phyloP scores from a whole-genome alignment of 2,888 invertebrate species.

The Gandaritis pyraliata region DNA sequence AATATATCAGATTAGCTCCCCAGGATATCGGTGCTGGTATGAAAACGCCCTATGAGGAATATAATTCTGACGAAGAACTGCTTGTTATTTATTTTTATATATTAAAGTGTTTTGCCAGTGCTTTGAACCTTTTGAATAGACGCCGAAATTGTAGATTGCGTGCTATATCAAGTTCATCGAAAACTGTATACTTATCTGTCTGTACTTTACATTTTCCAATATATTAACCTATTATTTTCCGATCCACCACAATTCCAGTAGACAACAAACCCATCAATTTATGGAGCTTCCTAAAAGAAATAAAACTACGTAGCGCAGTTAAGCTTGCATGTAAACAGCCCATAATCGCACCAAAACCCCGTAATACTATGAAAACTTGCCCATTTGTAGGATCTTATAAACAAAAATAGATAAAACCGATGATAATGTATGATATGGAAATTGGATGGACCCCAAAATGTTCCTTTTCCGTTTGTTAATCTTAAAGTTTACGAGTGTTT shows the following conservation, averaged over 20 bases:
- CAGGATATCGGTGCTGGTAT: no score
- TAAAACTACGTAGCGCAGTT: constrained; percentile 45
- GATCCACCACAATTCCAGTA: constrained; percentile 28
- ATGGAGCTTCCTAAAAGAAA: constrained; percentile 37
- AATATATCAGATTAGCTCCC: no score
- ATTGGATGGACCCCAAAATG: constrained; percentile 53
- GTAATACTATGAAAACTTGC: constrained; percentile 73
- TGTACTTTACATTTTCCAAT: constrained; percentile 26
- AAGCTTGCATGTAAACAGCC: constrained; percentile 75
- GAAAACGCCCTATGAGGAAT: no score
- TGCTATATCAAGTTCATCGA: constrained; percentile 1
- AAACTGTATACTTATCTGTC: not conserved
- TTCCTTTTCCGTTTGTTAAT: constrained; percentile 25
- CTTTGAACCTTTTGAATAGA: no score
- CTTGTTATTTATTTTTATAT: no score
- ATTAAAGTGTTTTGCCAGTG: no score
- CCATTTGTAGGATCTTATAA: constrained; percentile 71
- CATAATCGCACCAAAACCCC: constrained; percentile 70
- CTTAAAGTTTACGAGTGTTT: constrained; percentile 26
- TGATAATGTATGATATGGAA: constrained; percentile 60
- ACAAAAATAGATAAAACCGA: constrained; percentile 62
- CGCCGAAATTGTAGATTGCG: not conserved
- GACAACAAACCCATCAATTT: constrained; percentile 37
- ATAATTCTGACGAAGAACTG: no score
- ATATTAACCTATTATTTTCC: constrained; percentile 27